Base-by-base conservation (phyloP, 2,888 invertebrate genomes). In the Halictus ligatus region DNA sequence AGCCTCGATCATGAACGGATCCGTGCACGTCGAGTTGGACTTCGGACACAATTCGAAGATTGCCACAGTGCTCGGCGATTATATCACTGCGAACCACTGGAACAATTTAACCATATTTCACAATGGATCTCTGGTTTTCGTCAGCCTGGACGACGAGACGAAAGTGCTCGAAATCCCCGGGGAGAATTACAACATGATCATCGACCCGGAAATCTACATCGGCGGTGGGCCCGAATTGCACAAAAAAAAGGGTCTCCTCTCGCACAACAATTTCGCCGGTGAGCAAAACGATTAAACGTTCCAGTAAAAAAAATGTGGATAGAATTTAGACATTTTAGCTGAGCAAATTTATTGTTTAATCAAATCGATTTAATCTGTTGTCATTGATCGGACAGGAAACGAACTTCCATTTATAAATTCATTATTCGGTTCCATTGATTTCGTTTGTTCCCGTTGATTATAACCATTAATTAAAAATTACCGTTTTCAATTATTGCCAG, bases 141-240 rank as follows among this genome's bases (percentile, higher is more conserved):
- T 99, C 25, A 97, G 97, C 88, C 96, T 99, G 67, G 98, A 99
- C 95, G 96, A 97, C 75, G 97, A 97, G 92, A 96, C 96, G 54
- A 97, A 97, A 91, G 96, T 96, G 0, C 96, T 98, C 78, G 97
- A 98, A 93, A 96, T 98, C 73, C 97, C 97, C 1, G 97, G 97
- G 18, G 96, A 97, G 94, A 96, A 96, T 85, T 96, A 96, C 78
- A 97, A 97, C 94, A 96, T 99, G 86, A 98, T 98, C 91, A 98
- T 99, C 89, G 99, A 99, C 96, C 99, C 99, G 58, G 98, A 98
- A 95, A 98, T 99, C 90, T 99, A 98, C 94, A 98, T 99, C 89
- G 98, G 98, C 75, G 98, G 98, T 25, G 98, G 98, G 5, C 98
- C 98, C 2, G 98, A 98, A 94, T 95, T 98, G 85, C 96, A 97